These are phyloP conservation scores for Hetaerina americana DNA, from an alignment of 1,140 invertebrate species.

Conservation along the genomic window DNA sequence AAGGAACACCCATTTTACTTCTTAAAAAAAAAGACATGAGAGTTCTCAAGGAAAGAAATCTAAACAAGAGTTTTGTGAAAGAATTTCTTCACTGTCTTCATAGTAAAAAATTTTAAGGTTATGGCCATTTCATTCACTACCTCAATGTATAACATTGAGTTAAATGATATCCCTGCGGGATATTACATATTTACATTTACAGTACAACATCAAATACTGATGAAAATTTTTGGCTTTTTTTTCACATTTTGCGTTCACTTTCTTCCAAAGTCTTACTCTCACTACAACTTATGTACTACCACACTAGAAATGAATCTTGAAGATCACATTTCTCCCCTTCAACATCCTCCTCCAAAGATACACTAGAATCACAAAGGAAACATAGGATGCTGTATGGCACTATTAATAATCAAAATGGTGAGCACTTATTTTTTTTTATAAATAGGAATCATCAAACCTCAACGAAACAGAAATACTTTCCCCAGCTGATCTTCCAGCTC, in stretches of 20 bases:
- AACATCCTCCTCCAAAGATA: neutral
- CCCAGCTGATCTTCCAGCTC: neutral
- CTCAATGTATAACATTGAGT: neutral
- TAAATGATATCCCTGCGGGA: neutral
- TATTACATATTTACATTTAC: neutral
- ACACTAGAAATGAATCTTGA: neutral
- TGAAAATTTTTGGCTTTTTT: neutral
- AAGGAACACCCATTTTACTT: too few species aligned
- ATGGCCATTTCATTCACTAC: too few species aligned
- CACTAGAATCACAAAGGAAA: too few species aligned
- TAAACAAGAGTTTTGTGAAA: too few species aligned
- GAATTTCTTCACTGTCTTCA: too few species aligned
- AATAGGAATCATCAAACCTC: neutral
- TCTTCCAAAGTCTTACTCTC: neutral
- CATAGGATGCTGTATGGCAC: neutral
- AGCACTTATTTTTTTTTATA: neutral
- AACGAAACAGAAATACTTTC: neutral
- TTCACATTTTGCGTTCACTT: neutral
- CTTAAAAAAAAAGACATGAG: too few species aligned
- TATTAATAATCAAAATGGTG: neutral
- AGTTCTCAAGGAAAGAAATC: too few species aligned
- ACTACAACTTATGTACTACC: neutral
- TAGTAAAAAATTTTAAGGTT: too few species aligned
- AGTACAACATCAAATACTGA: neutral
- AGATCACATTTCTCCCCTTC: neutral